These are phyloP conservation scores for Podiceps cristatus DNA, from an alignment of 2,113 vertebrate genomes.

Conservation along the genomic window DNA sequence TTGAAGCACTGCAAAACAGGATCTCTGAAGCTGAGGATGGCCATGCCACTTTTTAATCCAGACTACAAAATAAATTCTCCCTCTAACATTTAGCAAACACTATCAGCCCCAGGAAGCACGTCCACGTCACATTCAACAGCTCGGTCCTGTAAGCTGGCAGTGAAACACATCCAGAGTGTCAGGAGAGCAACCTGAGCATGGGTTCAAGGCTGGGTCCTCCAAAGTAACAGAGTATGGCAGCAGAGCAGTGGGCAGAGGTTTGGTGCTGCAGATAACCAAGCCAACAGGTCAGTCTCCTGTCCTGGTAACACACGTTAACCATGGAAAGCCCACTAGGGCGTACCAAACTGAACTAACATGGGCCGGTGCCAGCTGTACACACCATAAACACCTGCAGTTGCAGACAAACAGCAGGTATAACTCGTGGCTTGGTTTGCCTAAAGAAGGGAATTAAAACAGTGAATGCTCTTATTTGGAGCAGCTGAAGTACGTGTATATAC, in stretches of 20 bases:
- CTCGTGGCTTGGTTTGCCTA: neutral
- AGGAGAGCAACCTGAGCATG: neutral
- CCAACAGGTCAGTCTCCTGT: neutral
- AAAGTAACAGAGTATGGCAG: neutral
- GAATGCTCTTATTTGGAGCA: neutral
- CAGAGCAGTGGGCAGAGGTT: neutral
- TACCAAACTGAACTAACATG: rapidly evolving
- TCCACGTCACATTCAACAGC: neutral
- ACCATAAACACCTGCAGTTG: neutral
- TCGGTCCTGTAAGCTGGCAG: neutral
- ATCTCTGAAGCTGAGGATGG: neutral
- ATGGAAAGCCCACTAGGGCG: neutral
- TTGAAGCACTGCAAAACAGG: neutral
- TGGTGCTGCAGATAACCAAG: neutral
- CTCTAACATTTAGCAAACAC: neutral
- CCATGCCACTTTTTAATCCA: neutral
- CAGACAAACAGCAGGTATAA: neutral
- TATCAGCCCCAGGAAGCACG: neutral
- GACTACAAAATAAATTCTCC: neutral
- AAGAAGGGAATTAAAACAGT: neutral
- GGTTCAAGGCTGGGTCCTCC: neutral
- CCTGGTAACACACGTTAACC: rapidly evolving
- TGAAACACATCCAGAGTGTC: neutral
- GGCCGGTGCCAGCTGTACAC: neutral
- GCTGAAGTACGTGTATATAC: neutral